A percentile compares a stretch with the other conserved stretches of the same genome.
phyloP scores from a whole-genome alignment of 23 tunicate species.

The Halocynthia roretzi region DNA sequence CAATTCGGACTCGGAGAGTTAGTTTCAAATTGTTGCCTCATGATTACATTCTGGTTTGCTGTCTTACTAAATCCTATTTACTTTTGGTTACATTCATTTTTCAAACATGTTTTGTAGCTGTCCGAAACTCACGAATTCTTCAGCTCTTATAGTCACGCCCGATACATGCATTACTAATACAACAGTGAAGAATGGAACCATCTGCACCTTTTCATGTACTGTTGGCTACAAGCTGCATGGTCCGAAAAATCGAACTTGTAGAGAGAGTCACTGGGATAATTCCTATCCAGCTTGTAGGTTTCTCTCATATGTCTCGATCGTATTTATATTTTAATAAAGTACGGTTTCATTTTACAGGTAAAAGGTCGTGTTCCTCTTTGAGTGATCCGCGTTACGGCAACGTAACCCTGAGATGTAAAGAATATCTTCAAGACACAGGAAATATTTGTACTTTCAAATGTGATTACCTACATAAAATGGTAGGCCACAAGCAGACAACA shows the following conservation, averaged over 20 bases:
- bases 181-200: conserved; percentile 19
- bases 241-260: conserved; percentile 15
- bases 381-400: conserved; percentile 31
- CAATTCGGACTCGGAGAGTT: too few species aligned
- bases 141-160: conserved; percentile 16
- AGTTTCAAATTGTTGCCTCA: too few species aligned
- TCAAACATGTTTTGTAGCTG: conserved; percentile 22
- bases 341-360: conserved; percentile 25
- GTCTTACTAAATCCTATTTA: too few species aligned
- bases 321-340: neutral
- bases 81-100: too few species aligned
- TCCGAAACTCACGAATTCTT: conserved; percentile 11
- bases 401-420: conserved; percentile 33
- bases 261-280: conserved; percentile 39
- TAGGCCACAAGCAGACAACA: conserved; percentile 30
- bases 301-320: neutral
- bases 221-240: conserved; percentile 43
- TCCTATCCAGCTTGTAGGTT: conserved; percentile 58
- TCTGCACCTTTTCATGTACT: conserved; percentile 36
- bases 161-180: conserved; percentile 27
- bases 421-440: conserved; percentile 25
- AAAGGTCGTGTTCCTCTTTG: conserved; percentile 30
- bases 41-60: too few species aligned
- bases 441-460: conserved; percentile 37
- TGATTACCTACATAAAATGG: conserved; percentile 5